Evolutionary conservation across 1,140 invertebrate species (phyloP).

Genomic region (Caerostris darwini): DNA sequence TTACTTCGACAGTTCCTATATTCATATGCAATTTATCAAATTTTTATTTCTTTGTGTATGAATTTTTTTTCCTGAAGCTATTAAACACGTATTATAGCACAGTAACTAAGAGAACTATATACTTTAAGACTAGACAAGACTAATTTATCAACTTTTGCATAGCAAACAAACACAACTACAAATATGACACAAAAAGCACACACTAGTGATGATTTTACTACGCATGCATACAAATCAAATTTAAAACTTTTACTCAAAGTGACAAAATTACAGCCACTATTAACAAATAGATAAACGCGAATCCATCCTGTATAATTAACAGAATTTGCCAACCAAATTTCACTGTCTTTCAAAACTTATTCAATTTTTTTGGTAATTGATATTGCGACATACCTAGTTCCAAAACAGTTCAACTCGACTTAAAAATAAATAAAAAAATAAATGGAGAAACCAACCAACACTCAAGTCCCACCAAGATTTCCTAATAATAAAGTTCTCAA

Average conservation of each 20-base stretch:
- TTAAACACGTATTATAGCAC: not conserved
- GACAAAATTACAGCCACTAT: not conserved
- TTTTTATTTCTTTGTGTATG: not conserved
- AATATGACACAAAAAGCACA: not conserved
- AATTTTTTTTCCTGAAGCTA: not conserved
- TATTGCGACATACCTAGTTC: not conserved
- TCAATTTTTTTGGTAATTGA: not conserved
- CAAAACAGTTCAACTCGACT: not conserved
- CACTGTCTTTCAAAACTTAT: not conserved
- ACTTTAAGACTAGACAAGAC: not conserved
- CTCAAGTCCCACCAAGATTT: not conserved
- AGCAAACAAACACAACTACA: not conserved
- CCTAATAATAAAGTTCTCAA: not conserved
- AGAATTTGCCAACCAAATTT: not conserved
- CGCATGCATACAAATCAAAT: not conserved
- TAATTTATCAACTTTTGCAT: not conserved
- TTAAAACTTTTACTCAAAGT: not conserved
- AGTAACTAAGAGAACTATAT: not conserved
- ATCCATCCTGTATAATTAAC: not conserved
- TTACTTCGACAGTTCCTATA: not conserved
- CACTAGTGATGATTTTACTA: not conserved
- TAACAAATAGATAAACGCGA: not conserved
- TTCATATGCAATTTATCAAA: not conserved
- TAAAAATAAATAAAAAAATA: not conserved
- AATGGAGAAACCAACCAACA: not conserved